Evolutionary conservation across 2,888 invertebrate genomes (phyloP).

Genomic region (Rhaphigaster nebulosa): DNA sequence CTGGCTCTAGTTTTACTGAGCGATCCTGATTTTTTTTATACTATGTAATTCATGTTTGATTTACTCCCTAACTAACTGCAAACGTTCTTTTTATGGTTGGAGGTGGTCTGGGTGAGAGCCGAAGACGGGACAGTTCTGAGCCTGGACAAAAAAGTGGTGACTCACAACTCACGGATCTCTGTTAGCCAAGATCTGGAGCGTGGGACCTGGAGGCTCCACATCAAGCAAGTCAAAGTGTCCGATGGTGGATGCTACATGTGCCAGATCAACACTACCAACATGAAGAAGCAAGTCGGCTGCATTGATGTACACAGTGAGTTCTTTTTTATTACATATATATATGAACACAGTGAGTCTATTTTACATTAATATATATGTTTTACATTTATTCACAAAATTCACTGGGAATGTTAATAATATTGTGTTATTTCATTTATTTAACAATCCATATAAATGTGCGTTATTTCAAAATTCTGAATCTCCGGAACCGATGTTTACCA

Average conservation of each 20-base stretch:
- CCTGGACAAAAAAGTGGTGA: conserved; percentile 85
- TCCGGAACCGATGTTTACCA: too few species aligned
- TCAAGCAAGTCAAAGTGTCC: conserved; percentile 83
- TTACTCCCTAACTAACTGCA: conserved; percentile 38
- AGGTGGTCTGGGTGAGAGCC: conserved; percentile 91
- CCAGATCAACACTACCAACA: conserved; percentile 88
- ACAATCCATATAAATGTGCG: too few species aligned
- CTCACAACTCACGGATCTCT: conserved; percentile 85
- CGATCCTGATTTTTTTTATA: too few species aligned
- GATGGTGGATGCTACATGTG: conserved; percentile 94
- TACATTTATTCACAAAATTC: too few species aligned
- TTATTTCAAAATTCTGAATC: too few species aligned
- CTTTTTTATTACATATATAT: too few species aligned
- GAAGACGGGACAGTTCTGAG: conserved; percentile 93
- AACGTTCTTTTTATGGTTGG: conserved; percentile 66
- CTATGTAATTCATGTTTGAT: too few species aligned
- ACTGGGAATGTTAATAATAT: too few species aligned
- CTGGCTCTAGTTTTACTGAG: too few species aligned
- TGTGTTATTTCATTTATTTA: too few species aligned
- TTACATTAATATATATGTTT: too few species aligned
- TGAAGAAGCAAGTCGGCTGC: conserved; percentile 90
- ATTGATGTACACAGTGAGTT: conserved; percentile 88
- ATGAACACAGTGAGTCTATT: too few species aligned
- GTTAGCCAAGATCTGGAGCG: conserved; percentile 83
- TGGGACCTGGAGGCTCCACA: conserved; percentile 88